These are phyloP conservation scores for Sciaenops ocellatus DNA, from an alignment of 2,797 vertebrate genomes.

Conservation along the genomic window DNA sequence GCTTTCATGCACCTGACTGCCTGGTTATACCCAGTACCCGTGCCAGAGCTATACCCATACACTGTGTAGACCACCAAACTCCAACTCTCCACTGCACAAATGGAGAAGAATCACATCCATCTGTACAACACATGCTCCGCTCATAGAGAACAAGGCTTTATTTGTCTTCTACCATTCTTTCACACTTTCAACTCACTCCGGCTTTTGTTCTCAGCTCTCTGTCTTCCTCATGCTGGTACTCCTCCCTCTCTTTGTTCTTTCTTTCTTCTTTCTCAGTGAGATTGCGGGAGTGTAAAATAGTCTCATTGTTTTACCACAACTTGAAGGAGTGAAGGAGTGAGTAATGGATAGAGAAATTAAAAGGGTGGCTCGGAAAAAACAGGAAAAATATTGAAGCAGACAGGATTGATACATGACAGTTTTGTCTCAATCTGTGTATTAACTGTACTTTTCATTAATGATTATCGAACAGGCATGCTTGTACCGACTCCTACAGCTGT, in stretches of 20 bases:
- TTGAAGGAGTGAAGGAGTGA: slow-evolving; percentile 22
- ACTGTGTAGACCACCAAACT: slow-evolving; percentile 28
- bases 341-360: slow-evolving; percentile 31
- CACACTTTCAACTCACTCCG: slow-evolving; percentile 45
- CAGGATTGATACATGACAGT: not conserved
- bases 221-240: slow-evolving; percentile 6
- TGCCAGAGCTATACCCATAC: slow-evolving; percentile 34
- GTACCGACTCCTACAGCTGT: not conserved
- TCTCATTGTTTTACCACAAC: slow-evolving; percentile 13
- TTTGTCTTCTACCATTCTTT: slow-evolving; percentile 61
- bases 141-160: slow-evolving; percentile 60
- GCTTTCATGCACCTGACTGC: slow-evolving; percentile 54
- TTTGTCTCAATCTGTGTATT: slow-evolving; percentile 16
- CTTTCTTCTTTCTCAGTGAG: slow-evolving; percentile 4
- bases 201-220: slow-evolving; percentile 38
- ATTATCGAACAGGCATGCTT: not conserved
- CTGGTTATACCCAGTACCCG: slow-evolving; percentile 15
- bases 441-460: slow-evolving; percentile 4
- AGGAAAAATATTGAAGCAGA: slow-evolving; percentile 4
- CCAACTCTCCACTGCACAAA: slow-evolving; percentile 30
- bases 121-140: slow-evolving; percentile 73
- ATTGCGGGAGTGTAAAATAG: slow-evolving; percentile 13
- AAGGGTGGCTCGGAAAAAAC: not conserved
- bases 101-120: slow-evolving; percentile 63
- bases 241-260: slow-evolving; percentile 26